Percentiles rank a stretch among this genome's conserved stretches.
phyloP scores from a whole-genome alignment of 2,797 vertebrate genomes.

The Loriculus beryllinus region DNA sequence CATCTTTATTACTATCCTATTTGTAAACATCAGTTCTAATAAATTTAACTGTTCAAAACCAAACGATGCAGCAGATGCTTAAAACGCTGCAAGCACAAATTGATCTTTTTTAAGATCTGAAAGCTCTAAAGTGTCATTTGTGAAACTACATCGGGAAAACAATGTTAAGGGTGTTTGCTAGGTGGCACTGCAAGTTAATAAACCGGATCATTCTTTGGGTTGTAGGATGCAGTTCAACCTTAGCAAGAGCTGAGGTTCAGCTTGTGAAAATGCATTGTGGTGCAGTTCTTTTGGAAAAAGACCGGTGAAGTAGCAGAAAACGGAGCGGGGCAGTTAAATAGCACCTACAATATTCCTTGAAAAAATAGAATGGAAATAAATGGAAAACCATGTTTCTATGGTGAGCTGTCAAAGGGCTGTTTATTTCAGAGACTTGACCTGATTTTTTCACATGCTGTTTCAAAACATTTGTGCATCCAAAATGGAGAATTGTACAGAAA shows the following conservation, averaged over 20 bases:
- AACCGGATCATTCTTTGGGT: not conserved
- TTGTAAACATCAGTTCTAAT: not conserved
- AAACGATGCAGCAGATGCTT: not conserved
- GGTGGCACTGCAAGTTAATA: constrained; percentile 64
- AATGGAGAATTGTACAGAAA: not conserved
- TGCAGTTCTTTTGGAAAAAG: not conserved
- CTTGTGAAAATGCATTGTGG: not conserved
- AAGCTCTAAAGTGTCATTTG: not conserved
- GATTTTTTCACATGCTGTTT: not conserved
- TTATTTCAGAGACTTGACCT: not conserved
- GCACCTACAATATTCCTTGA: not conserved
- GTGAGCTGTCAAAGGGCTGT: not conserved
- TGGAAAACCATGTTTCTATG: not conserved
- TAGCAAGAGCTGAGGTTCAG: not conserved
- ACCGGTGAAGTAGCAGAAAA: not conserved
- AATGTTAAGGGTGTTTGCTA: constrained; percentile 24
- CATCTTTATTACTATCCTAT: not conserved
- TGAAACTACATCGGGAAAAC: not conserved
- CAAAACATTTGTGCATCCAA: not conserved
- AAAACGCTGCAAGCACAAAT: not conserved
- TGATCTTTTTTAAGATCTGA: not conserved
- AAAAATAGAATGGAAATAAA: not conserved
- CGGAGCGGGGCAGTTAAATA: not conserved
- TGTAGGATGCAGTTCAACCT: not conserved
- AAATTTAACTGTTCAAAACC: not conserved